Evolutionary conservation across 2,113 vertebrate genomes (phyloP).

Genomic region (Donacobius atricapilla): DNA sequence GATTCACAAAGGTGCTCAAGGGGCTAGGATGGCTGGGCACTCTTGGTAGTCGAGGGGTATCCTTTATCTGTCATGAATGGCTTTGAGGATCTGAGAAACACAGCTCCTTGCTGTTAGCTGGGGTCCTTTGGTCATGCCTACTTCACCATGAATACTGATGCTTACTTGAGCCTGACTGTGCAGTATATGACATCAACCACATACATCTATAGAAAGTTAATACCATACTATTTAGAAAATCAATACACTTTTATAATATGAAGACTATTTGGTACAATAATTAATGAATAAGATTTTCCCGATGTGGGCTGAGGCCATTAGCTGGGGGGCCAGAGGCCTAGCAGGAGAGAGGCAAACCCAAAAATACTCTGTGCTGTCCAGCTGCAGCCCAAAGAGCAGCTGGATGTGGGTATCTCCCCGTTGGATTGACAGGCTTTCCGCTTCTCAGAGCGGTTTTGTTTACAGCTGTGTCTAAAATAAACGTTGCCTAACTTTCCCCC

Average conservation of each 20-base stretch:
- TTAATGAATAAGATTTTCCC: not conserved
- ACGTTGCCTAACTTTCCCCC: not conserved
- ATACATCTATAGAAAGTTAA: not conserved
- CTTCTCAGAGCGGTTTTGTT: not conserved
- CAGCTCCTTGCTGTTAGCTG: not conserved
- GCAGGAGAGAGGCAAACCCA: not conserved
- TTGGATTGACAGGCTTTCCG: not conserved
- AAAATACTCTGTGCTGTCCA: not conserved
- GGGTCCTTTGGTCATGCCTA: not conserved
- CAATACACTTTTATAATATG: not conserved
- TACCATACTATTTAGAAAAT: not conserved
- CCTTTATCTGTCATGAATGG: not conserved
- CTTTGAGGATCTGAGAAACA: not conserved
- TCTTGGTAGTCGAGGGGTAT: not conserved
- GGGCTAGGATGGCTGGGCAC: fast-evolving
- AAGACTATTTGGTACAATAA: not conserved
- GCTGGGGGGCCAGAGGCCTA: not conserved
- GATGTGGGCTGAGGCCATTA: not conserved
- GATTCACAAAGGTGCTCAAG: not conserved
- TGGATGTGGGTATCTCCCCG: fast-evolving
- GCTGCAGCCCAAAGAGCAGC: not conserved
- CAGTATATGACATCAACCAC: not conserved
- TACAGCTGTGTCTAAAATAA: slow-evolving; percentile 39
- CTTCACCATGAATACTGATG: not conserved
- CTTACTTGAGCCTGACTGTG: not conserved